Conservation (phyloP, 2,888 invertebrate species). For the Nemapogon koenigi region DNA sequence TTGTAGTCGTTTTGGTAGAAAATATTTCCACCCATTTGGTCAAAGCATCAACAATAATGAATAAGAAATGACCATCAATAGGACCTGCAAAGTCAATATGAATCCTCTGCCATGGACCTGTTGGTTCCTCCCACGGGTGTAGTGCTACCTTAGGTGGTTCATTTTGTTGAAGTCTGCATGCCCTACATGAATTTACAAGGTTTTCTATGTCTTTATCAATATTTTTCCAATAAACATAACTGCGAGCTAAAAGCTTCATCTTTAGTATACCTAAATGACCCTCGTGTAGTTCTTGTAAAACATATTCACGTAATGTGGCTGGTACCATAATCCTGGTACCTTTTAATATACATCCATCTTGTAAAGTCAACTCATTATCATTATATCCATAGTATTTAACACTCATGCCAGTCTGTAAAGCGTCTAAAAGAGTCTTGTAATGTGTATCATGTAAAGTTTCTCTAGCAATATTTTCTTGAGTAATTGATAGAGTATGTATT, state of each 20-base stretch:
- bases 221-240: conserved; percentile 18
- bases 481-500: conserved; percentile 13
- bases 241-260: conserved; percentile 20
- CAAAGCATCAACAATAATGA: conserved; percentile 15
- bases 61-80: conserved; percentile 12
- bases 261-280: conserved; percentile 21
- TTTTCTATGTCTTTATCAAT: conserved; percentile 19
- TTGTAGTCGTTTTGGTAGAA: conserved; percentile 10
- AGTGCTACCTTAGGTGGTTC: conserved; percentile 15
- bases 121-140: conserved; percentile 14
- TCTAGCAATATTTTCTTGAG: conserved; percentile 10
- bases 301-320: conserved; percentile 3
- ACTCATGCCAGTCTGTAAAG: conserved; percentile 10
- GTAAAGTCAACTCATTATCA: conserved; percentile 13
- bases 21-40: conserved; percentile 11
- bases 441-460: conserved; percentile 13
- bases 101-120: conserved; percentile 20
- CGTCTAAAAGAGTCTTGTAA: conserved; percentile 10
- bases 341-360: conserved; percentile 15
- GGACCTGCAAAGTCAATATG: conserved; percentile 22
- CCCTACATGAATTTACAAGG: conserved; percentile 15
- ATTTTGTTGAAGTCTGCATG: conserved; percentile 11
- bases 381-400: conserved; percentile 3
- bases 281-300: conserved; percentile 14
- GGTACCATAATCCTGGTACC: conserved; percentile 12